These are phyloP conservation scores for Lepus oiostolus DNA, from an alignment of 2,797 vertebrate species.

Conservation along the genomic window DNA sequence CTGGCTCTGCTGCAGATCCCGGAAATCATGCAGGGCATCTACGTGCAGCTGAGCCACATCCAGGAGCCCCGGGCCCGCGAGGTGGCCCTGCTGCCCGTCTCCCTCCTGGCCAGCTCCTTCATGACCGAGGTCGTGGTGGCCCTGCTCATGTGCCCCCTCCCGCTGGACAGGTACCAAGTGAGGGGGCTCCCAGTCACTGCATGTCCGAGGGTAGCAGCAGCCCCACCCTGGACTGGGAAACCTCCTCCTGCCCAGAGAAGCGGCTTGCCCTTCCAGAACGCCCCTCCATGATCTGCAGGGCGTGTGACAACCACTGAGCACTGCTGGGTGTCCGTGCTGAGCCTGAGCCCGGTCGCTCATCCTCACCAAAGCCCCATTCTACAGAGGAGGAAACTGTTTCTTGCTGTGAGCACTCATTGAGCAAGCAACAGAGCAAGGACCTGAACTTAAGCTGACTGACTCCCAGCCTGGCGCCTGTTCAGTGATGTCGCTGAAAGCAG, in stretches of 20 bases:
- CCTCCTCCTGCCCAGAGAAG: not conserved
- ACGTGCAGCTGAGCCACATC: slow-evolving; percentile 74
- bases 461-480: not conserved
- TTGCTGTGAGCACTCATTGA: not conserved
- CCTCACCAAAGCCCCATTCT: not conserved
- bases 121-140: slow-evolving; percentile 81
- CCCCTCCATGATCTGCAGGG: fast-evolving
- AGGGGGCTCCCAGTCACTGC: not conserved
- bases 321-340: not conserved
- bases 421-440: not conserved
- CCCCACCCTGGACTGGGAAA: fast-evolving
- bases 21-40: slow-evolving; percentile 83
- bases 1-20: slow-evolving; percentile 76
- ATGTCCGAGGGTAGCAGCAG: not conserved
- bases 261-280: not conserved
- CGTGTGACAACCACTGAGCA: fast-evolving
- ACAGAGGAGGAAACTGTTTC: slow-evolving; percentile 5
- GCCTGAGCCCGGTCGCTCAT: not conserved
- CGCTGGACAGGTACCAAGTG: slow-evolving; percentile 81
- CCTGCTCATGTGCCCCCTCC: slow-evolving; percentile 84
- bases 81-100: slow-evolving; percentile 78
- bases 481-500: not conserved
- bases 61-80: slow-evolving; percentile 68
- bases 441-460: not conserved
- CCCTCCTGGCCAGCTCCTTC: slow-evolving; percentile 82